Conservation (phyloP, 2,113 vertebrate genomes). For the Oryzias javanicus region DNA sequence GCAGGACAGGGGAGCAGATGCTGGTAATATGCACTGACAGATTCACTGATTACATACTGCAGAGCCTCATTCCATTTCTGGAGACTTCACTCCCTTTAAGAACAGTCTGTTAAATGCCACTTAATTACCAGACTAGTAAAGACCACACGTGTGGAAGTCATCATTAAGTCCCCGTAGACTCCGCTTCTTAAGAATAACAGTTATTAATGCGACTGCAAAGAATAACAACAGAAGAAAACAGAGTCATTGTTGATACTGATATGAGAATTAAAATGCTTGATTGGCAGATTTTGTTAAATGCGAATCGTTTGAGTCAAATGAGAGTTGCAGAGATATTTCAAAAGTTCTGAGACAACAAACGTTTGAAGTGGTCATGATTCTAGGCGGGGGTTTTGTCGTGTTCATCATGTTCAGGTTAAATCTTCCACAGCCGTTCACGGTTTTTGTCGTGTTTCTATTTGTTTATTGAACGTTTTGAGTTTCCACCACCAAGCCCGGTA, state of each 20-base stretch:
- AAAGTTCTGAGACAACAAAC: too few relatives aligned
- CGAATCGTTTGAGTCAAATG: background rate
- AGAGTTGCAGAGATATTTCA: background rate
- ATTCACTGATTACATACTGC: conserved; percentile 65
- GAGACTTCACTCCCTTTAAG: conserved; percentile 55
- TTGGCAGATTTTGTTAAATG: conserved; percentile 25
- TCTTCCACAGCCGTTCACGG: too few relatives aligned
- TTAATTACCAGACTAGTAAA: conserved; percentile 66
- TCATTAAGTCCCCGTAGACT: conserved; percentile 50
- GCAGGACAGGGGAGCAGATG: conserved; percentile 54
- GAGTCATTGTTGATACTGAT: conserved; percentile 31
- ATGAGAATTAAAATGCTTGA: conserved; percentile 20
- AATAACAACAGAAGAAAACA: conserved; percentile 20
- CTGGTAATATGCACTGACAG: conserved; percentile 65
- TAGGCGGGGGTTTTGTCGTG: too few relatives aligned
- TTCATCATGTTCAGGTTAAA: too few relatives aligned
- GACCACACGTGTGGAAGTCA: conserved; percentile 28
- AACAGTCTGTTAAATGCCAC: conserved; percentile 67
- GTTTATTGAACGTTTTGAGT: too few relatives aligned
- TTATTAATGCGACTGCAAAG: conserved; percentile 42
- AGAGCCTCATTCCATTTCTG: conserved; percentile 47
- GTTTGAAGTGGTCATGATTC: too few relatives aligned
- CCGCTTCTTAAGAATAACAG: conserved; percentile 55
- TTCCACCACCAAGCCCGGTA: too few relatives aligned
- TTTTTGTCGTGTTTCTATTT: too few relatives aligned